A percentile compares a stretch with the other conserved stretches of the same genome.
These are phyloP conservation scores for Nomada hirtipes DNA, from an alignment of 2,888 invertebrate species.

Conservation along the genomic window DNA sequence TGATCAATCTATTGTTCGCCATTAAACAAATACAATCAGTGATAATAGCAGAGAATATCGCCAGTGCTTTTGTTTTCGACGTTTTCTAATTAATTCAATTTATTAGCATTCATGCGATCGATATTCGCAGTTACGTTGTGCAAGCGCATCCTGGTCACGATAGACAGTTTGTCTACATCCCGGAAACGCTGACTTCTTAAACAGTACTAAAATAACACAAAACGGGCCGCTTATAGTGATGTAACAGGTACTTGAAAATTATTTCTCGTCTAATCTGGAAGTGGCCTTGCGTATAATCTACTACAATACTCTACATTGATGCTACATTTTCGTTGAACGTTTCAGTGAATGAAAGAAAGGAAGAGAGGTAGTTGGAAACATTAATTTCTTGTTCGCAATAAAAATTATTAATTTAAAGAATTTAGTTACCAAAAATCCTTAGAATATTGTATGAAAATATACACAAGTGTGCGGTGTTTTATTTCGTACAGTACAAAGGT, in stretches of 20 bases:
- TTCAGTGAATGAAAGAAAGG: too few relatives aligned
- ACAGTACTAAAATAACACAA: constrained; percentile 5
- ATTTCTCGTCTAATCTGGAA: constrained; percentile 2
- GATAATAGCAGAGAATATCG: constrained; percentile 27
- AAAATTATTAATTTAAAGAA: too few relatives aligned
- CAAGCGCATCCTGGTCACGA: not conserved
- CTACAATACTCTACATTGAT: constrained; percentile 2
- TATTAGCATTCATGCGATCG: constrained; percentile 16
- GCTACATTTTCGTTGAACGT: not conserved
- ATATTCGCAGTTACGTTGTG: not conserved
- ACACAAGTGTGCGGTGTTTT: too few relatives aligned
- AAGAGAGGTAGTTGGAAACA: too few relatives aligned
- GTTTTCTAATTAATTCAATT: constrained; percentile 17
- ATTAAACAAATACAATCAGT: not conserved
- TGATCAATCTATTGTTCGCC: not conserved
- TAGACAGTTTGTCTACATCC: constrained; percentile 37
- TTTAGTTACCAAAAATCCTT: too few relatives aligned
- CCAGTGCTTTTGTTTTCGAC: not conserved
- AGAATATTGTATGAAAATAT: too few relatives aligned
- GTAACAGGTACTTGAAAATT: not conserved
- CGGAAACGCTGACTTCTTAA: constrained; percentile 22
- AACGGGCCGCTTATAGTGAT: constrained; percentile 6
- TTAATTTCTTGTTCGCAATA: too few relatives aligned
- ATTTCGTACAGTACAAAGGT: too few relatives aligned
- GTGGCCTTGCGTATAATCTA: not conserved